Percentiles rank a stretch among this genome's conserved stretches.
Evolutionary conservation across 2,888 invertebrate genomes (phyloP).

Genomic region (Taenaris catops): DNA sequence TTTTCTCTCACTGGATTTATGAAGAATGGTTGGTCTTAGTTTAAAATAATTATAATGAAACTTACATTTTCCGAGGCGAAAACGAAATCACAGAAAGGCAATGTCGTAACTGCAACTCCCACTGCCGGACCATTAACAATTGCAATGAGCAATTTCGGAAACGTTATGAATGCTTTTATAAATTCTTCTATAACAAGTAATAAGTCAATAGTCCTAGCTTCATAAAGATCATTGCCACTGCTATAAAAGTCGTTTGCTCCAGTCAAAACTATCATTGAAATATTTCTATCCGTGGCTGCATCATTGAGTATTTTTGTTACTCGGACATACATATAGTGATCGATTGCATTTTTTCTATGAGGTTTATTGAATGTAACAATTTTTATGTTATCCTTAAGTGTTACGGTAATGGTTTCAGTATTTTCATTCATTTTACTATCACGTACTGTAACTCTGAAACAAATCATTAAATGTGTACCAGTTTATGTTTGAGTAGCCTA

Average conservation of each 20-base stretch:
- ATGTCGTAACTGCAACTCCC: constrained; percentile 92
- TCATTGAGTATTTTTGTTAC: constrained; percentile 82
- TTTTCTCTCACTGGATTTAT: no score
- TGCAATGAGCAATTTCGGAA: constrained; percentile 92
- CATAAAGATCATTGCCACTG: constrained; percentile 88
- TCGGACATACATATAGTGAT: constrained; percentile 82
- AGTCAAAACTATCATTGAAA: constrained; percentile 87
- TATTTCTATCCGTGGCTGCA: constrained; percentile 83
- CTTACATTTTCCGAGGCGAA: constrained; percentile 91
- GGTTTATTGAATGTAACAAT: constrained; percentile 87
- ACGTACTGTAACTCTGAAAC: background rate
- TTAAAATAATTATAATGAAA: no score
- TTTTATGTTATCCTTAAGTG: constrained; percentile 42
- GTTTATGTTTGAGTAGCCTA: constrained; percentile 1
- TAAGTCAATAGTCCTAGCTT: constrained; percentile 31
- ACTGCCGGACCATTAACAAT: constrained; percentile 97
- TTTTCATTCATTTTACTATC: constrained; percentile 29
- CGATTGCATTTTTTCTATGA: constrained; percentile 89
- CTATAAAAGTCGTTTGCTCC: constrained; percentile 90
- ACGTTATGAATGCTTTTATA: constrained; percentile 88
- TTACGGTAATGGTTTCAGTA: constrained; percentile 44
- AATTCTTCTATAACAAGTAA: constrained; percentile 73
- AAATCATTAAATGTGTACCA: no score
- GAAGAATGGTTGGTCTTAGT: no score
- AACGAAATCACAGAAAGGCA: constrained; percentile 92